These are phyloP conservation scores for Egretta garzetta DNA, from an alignment of 2,113 vertebrate genomes.

Conservation along the genomic window DNA sequence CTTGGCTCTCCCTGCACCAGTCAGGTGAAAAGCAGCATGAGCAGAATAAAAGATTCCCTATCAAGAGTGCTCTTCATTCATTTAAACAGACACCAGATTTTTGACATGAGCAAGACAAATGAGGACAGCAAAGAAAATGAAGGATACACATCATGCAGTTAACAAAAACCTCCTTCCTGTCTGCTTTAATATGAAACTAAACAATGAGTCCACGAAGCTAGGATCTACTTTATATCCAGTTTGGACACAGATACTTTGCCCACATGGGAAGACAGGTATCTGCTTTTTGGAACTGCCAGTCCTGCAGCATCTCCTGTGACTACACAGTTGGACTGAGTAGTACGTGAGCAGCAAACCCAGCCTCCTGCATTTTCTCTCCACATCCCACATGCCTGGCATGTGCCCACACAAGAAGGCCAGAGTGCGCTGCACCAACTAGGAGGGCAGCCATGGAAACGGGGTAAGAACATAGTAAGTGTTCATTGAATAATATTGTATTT, in stretches of 20 bases:
- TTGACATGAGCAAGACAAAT: background rate
- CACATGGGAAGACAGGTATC: background rate
- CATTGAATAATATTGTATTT: background rate
- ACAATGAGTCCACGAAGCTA: background rate
- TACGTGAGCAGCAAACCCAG: background rate
- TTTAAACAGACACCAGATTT: background rate
- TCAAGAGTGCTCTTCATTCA: background rate
- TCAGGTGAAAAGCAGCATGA: background rate
- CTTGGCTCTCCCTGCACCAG: background rate
- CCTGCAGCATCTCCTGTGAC: background rate
- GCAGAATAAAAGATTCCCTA: background rate
- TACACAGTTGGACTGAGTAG: background rate
- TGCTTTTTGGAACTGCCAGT: background rate
- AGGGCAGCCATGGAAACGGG: background rate
- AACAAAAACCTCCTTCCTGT: background rate
- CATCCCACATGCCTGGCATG: background rate
- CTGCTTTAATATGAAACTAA: background rate
- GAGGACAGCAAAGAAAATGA: background rate
- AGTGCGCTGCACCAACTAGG: fast-evolving
- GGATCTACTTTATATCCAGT: background rate
- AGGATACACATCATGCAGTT: background rate
- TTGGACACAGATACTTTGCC: background rate
- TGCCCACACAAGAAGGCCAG: background rate
- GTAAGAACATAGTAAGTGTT: background rate
- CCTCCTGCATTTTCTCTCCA: background rate